Conservation (phyloP, 2,888 invertebrate species). For the Eutolmus rufibarbis region DNA sequence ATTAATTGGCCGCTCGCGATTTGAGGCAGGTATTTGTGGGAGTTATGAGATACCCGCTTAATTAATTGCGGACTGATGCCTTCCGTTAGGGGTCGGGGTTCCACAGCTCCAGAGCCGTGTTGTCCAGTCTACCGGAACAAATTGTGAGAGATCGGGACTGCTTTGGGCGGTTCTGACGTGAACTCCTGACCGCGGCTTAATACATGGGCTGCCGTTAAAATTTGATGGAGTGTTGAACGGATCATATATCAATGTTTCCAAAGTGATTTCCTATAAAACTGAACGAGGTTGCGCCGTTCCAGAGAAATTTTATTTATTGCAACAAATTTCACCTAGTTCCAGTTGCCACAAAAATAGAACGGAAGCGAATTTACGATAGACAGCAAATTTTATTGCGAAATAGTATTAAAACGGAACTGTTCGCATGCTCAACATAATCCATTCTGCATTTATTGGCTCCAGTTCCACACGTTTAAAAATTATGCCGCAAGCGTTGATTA, state of each 20-base stretch:
- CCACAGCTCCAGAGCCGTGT: not conserved
- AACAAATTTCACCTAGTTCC: not conserved
- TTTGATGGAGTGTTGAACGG: not conserved
- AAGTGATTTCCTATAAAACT: not conserved
- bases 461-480: not conserved
- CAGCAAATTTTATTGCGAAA: not conserved
- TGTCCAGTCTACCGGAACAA: not conserved
- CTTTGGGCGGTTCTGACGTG: not conserved
- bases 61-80: not conserved
- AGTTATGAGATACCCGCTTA: not conserved
- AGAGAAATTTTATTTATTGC: not conserved
- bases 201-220: not conserved
- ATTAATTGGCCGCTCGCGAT: not conserved
- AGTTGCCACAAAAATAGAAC: not conserved
- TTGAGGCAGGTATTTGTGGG: not conserved
- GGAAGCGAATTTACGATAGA: not conserved
- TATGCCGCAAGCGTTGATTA: not conserved
- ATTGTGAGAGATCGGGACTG: not conserved
- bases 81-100: not conserved
- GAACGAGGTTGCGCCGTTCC: not conserved
- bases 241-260: not conserved
- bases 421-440: not conserved
- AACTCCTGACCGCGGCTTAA: not conserved
- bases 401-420: not conserved
- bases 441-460: not conserved